Conservation (phyloP, 2,797 vertebrate genomes). For the Rhincodon typus region DNA sequence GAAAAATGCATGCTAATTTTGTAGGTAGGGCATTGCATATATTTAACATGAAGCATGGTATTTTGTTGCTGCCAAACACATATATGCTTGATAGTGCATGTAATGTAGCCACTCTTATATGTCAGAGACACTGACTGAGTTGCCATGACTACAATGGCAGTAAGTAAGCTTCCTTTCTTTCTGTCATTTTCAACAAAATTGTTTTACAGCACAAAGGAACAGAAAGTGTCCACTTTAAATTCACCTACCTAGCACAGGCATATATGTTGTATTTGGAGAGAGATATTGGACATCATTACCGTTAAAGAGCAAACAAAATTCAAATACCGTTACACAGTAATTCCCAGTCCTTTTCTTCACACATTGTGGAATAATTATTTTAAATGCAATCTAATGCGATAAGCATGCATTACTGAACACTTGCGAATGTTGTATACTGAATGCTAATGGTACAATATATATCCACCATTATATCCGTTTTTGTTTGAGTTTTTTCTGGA, state of each 20-base stretch:
- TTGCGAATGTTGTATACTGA: background rate
- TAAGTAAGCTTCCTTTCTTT: constrained; percentile 11
- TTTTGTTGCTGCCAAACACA: constrained; percentile 20
- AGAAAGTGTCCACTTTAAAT: background rate
- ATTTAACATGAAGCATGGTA: background rate
- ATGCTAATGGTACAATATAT: background rate
- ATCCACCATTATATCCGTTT: background rate
- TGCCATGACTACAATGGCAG: constrained; percentile 31
- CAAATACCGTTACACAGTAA: background rate
- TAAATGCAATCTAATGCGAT: background rate
- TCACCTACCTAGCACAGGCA: background rate
- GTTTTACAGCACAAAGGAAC: background rate
- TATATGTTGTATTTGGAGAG: background rate
- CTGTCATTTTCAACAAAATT: background rate
- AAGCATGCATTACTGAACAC: background rate
- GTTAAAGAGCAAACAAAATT: background rate
- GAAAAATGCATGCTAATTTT: constrained; percentile 34
- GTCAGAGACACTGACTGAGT: constrained; percentile 15
- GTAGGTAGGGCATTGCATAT: constrained; percentile 15
- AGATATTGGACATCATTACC: background rate
- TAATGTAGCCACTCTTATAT: background rate
- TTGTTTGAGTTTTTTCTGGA: constrained; percentile 17
- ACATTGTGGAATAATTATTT: background rate
- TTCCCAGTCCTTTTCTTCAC: background rate
- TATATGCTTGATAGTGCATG: constrained; percentile 29